phyloP scores from a whole-genome alignment of 2,797 vertebrate species.

The Falco novaeseelandiae region DNA sequence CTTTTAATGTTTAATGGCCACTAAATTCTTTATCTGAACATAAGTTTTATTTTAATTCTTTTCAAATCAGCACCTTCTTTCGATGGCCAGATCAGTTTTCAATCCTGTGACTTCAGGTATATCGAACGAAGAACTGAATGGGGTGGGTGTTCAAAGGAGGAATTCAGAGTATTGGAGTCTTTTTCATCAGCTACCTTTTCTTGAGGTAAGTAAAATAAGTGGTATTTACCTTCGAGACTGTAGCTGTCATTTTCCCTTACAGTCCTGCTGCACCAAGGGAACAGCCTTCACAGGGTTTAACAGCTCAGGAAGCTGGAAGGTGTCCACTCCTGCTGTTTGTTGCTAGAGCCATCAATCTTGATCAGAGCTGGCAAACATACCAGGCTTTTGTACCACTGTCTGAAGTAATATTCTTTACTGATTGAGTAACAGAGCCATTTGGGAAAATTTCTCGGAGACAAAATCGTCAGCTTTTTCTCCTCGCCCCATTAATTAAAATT shows the following conservation, averaged over 20 bases:
- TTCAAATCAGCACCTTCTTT: not conserved
- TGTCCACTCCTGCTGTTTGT: not conserved
- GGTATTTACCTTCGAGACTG: not conserved
- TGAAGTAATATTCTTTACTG: not conserved
- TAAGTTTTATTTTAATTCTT: not conserved
- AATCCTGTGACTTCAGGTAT: not conserved
- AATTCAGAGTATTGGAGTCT: not conserved
- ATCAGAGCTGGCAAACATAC: not conserved
- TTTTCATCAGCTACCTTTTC: not conserved
- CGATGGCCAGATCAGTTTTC: not conserved
- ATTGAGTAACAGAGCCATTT: not conserved
- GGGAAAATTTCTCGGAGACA: not conserved
- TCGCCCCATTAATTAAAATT: not conserved
- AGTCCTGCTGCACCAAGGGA: not conserved
- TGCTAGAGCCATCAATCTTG: not conserved
- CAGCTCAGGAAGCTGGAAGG: not conserved
- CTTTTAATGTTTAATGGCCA: not conserved
- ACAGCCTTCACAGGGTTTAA: not conserved
- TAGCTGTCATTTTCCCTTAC: not conserved
- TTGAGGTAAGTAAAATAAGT: not conserved
- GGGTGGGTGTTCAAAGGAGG: not conserved
- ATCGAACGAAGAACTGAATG: not conserved
- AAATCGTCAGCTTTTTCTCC: not conserved
- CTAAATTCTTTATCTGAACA: not conserved
- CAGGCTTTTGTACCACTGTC: not conserved